A percentile compares a stretch with the other conserved stretches of the same genome.
These are phyloP conservation scores for Charina bottae DNA, from an alignment of 2,113 vertebrate species.

Conservation along the genomic window DNA sequence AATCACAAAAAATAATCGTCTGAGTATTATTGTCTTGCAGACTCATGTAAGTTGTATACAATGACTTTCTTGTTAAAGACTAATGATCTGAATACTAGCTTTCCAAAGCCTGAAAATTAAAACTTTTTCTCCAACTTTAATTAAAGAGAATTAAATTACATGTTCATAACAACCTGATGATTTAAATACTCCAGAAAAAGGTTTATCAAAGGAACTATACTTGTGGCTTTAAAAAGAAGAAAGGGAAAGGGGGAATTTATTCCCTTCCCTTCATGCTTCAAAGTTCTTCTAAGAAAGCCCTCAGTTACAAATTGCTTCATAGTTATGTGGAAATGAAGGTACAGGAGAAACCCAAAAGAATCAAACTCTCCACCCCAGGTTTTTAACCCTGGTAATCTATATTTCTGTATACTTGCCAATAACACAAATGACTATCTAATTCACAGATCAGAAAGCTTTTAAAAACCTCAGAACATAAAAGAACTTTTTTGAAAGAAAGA, in stretches of 20 bases:
- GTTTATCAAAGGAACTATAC: constrained; percentile 7
- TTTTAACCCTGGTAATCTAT: constrained; percentile 15
- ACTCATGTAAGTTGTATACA: not conserved
- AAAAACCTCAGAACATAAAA: constrained; percentile 25
- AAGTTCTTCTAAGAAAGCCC: constrained; percentile 16
- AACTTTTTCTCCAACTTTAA: not conserved
- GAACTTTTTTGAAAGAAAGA: constrained; percentile 7
- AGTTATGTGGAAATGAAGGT: constrained; percentile 8
- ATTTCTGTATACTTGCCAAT: constrained; percentile 23
- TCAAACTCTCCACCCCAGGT: constrained; percentile 13
- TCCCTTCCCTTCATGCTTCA: not conserved
- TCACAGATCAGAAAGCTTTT: constrained; percentile 39
- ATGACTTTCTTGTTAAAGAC: not conserved
- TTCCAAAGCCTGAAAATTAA: constrained; percentile 1
- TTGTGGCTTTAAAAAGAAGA: not conserved
- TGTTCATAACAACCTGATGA: constrained; percentile 2
- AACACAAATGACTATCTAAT: constrained; percentile 24
- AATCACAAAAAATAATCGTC: not conserved
- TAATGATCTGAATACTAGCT: not conserved
- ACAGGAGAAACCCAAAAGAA: not conserved
- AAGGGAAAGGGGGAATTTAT: not conserved
- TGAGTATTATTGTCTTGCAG: not conserved
- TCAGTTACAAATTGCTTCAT: constrained; percentile 10
- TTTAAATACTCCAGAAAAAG: not conserved
- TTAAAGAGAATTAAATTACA: constrained; percentile 22